Evolutionary conservation across 2,113 vertebrate genomes (phyloP).

Genomic region (Eublepharis macularius): DNA sequence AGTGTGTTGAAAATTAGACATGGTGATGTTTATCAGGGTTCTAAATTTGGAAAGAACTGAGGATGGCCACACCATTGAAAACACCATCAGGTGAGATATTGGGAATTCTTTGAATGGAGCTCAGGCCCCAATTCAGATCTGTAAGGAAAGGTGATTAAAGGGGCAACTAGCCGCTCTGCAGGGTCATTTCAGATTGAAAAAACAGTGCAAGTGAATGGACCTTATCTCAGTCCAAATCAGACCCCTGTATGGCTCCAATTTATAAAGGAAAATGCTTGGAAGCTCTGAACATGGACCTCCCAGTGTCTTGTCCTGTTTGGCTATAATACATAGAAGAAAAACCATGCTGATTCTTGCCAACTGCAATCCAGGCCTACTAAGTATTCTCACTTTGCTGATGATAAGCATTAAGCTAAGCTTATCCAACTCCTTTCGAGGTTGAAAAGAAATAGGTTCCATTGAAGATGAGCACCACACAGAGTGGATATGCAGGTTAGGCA

Average conservation of each 20-base stretch:
- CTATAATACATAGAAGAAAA: background rate
- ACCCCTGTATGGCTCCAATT: too few relatives aligned
- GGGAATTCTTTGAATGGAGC: too few relatives aligned
- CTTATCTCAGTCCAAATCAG: too few relatives aligned
- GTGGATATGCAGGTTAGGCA: conserved; percentile 34
- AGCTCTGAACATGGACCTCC: too few relatives aligned
- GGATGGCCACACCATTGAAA: background rate
- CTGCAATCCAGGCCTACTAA: conserved; percentile 12
- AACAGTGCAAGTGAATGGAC: too few relatives aligned
- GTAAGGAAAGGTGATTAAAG: background rate
- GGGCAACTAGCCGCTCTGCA: too few relatives aligned
- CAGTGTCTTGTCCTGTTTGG: too few relatives aligned
- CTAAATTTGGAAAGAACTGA: background rate
- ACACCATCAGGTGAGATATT: background rate
- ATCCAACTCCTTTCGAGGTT: background rate
- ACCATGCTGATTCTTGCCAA: background rate
- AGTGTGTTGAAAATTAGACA: too few relatives aligned
- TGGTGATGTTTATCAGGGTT: background rate
- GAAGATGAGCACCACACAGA: conserved; percentile 15
- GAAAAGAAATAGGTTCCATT: conserved; percentile 12
- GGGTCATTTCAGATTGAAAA: too few relatives aligned
- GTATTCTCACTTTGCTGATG: background rate
- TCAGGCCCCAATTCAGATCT: too few relatives aligned
- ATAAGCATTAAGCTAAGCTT: background rate
- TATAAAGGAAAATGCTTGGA: too few relatives aligned